phyloP scores from a whole-genome alignment of 1,140 invertebrate genomes.

The Bombus affinis region DNA sequence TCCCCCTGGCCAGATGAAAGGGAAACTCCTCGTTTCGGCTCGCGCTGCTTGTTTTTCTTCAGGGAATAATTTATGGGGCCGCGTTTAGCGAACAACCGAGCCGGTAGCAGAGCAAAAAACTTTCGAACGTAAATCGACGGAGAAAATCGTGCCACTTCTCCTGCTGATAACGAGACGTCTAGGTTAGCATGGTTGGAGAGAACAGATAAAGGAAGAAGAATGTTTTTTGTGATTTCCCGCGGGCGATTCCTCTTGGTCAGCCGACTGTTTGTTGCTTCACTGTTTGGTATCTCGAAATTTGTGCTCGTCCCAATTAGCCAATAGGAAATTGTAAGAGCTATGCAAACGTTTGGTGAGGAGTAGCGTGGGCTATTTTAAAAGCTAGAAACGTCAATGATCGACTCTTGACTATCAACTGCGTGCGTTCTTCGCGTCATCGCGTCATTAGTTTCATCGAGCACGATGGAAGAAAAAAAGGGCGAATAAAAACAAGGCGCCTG shows the following conservation, averaged over 20 bases:
- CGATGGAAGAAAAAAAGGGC: not conserved
- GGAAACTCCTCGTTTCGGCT: not conserved
- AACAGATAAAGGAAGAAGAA: slow-evolving; percentile 39
- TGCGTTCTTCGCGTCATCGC: not conserved
- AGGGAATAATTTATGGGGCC: slow-evolving; percentile 25
- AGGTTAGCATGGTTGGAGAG: not conserved
- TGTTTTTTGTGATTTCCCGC: not conserved
- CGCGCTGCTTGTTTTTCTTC: slow-evolving; percentile 24
- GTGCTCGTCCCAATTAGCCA: not conserved
- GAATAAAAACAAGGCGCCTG: not conserved
- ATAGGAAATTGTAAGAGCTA: not conserved
- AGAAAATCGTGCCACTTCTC: not conserved
- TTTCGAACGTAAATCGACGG: slow-evolving; percentile 9
- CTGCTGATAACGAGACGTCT: slow-evolving; percentile 16
- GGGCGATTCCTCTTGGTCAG: not conserved
- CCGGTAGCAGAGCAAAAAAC: not conserved
- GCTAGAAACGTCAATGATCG: not conserved
- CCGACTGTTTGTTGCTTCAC: fast-evolving
- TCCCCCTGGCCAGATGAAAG: not conserved
- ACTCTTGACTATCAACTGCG: not conserved
- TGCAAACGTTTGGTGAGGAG: too few relatives aligned
- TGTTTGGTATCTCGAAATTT: not conserved
- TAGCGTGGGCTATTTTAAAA: too few relatives aligned
- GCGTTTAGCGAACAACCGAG: not conserved
- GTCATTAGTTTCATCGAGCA: not conserved